Percentiles rank a stretch among this genome's conserved stretches.
Evolutionary conservation across 2,888 invertebrate genomes (phyloP).

Genomic region (Andrena camellia): DNA sequence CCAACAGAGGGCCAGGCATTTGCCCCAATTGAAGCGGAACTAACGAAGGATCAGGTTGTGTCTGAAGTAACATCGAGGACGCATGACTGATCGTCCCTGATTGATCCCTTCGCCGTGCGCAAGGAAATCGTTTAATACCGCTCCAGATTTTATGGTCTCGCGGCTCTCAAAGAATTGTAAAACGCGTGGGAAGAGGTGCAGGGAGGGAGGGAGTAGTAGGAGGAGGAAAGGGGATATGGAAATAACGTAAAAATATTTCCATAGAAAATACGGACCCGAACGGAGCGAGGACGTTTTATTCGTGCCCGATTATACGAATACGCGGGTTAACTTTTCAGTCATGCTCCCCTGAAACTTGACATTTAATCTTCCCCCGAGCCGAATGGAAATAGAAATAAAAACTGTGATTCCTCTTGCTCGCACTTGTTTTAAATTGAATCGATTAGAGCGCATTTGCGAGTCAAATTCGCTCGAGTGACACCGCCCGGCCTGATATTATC

Average conservation of each 20-base stretch:
- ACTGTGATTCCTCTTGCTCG: neutral
- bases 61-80: slow-evolving; percentile 40
- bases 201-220: neutral
- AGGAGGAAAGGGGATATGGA: slow-evolving; percentile 7
- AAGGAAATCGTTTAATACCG: slow-evolving; percentile 48
- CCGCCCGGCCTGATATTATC: neutral
- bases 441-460: neutral
- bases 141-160: slow-evolving; percentile 49
- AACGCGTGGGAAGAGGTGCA: slow-evolving; percentile 1
- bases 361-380: slow-evolving; percentile 25
- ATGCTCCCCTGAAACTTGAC: slow-evolving; percentile 12
- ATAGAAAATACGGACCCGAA: slow-evolving; percentile 19
- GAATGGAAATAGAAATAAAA: slow-evolving; percentile 5
- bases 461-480: neutral
- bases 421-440: neutral
- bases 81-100: slow-evolving; percentile 51
- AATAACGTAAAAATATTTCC: slow-evolving; percentile 51
- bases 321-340: slow-evolving; percentile 33
- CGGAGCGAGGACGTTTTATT: slow-evolving; percentile 23
- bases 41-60: slow-evolving; percentile 61
- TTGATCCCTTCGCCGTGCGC: slow-evolving; percentile 44
- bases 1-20: slow-evolving; percentile 40
- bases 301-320: slow-evolving; percentile 39
- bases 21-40: slow-evolving; percentile 48
- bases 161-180: slow-evolving; percentile 44